These are phyloP conservation scores for Ascaphus truei DNA, from an alignment of 2,113 vertebrate genomes.

Conservation along the genomic window DNA sequence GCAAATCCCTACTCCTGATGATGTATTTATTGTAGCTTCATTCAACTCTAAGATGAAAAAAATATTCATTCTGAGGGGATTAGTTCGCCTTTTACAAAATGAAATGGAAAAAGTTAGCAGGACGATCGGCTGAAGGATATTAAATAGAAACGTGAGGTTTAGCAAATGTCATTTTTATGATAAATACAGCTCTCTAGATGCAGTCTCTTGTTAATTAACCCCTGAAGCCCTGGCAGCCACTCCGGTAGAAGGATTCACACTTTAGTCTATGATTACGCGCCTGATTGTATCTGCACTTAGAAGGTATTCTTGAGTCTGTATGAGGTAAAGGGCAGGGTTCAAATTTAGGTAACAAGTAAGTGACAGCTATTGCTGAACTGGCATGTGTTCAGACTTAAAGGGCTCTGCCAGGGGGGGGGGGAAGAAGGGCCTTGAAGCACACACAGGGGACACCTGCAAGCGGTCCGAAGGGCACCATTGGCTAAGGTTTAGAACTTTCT, in stretches of 20 bases:
- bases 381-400: not conserved
- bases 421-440: not conserved
- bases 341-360: not conserved
- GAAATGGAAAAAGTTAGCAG: slow-evolving; percentile 45
- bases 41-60: slow-evolving; percentile 49
- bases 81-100: slow-evolving; percentile 50
- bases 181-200: slow-evolving; percentile 15
- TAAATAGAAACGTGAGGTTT: slow-evolving; percentile 49
- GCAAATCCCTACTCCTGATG: slow-evolving; percentile 41
- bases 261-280: not conserved
- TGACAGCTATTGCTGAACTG: slow-evolving; percentile 17
- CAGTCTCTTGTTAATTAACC: slow-evolving; percentile 33
- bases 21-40: slow-evolving; percentile 34
- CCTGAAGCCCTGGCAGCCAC: slow-evolving; percentile 1
- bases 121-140: slow-evolving; percentile 45
- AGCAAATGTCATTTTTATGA: slow-evolving; percentile 44
- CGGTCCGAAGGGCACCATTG: not conserved
- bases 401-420: not conserved
- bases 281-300: not conserved
- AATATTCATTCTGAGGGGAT: slow-evolving; percentile 61
- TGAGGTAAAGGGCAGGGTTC: slow-evolving; percentile 19
- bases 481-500: not conserved
- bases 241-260: slow-evolving; percentile 6
- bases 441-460: not conserved
- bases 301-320: not conserved